phyloP scores from a whole-genome alignment of 2,888 invertebrate species.

The Ypsolopha scabrella region DNA sequence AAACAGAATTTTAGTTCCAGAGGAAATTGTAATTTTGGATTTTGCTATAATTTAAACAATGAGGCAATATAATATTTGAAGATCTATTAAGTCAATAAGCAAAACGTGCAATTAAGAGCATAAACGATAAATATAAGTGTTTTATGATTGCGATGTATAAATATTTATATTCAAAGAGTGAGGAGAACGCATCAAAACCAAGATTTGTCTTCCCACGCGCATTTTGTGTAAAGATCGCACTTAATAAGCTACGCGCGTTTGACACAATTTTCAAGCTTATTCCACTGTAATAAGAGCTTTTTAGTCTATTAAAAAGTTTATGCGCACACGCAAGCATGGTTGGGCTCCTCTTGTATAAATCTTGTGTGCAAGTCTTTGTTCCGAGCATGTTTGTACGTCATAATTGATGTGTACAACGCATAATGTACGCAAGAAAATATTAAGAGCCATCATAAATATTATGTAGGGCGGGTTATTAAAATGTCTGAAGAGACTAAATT shows the following conservation, averaged over 20 bases:
- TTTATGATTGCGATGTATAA: not conserved
- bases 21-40: not conserved
- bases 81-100: too few species aligned
- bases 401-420: conserved; percentile 2
- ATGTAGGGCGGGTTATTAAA: not conserved
- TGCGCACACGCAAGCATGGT: not conserved
- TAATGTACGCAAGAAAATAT: not conserved
- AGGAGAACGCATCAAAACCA: not conserved
- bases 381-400: not conserved
- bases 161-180: not conserved
- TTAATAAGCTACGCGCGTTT: not conserved
- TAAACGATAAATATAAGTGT: too few species aligned
- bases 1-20: not conserved
- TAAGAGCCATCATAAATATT: not conserved
- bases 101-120: too few species aligned
- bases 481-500: too few species aligned
- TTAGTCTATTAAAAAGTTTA: not conserved
- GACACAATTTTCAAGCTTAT: not conserved
- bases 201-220: not conserved
- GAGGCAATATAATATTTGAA: too few species aligned
- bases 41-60: too few species aligned
- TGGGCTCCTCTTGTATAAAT: not conserved
- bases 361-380: not conserved
- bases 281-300: not conserved
- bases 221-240: too few species aligned